Conservation (phyloP, 2,888 invertebrate genomes). For the Drosophila ezoana region DNA sequence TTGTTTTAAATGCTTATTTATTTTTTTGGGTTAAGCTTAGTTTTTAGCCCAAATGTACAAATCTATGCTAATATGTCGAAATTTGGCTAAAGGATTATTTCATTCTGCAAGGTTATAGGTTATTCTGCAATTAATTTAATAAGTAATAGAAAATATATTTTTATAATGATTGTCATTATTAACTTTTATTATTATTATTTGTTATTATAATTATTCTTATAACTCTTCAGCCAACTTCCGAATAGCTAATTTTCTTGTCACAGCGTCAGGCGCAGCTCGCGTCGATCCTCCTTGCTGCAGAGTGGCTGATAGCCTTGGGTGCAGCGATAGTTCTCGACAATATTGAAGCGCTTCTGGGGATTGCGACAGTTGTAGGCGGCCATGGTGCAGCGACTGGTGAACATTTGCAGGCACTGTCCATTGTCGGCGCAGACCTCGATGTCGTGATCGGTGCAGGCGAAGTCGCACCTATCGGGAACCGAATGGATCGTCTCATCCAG, state of each 20-base stretch:
- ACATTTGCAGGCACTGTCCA: slow-evolving; percentile 73
- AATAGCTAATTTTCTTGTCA: not conserved
- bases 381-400: slow-evolving; percentile 70
- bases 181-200: not conserved
- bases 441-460: slow-evolving; percentile 61
- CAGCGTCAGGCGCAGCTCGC: slow-evolving; percentile 45
- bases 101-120: no score
- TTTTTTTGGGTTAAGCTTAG: no score
- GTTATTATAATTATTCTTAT: not conserved
- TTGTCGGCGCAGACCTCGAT: slow-evolving; percentile 68
- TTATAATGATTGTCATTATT: no score
- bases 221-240: slow-evolving; percentile 17
- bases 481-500: slow-evolving; percentile 26
- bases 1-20: no score
- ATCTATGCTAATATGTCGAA: no score
- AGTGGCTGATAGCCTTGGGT: slow-evolving; percentile 51
- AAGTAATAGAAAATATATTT: no score
- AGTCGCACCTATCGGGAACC: slow-evolving; percentile 67
- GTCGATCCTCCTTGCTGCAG: slow-evolving; percentile 51
- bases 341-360: slow-evolving; percentile 68
- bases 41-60: no score
- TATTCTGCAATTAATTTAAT: no score
- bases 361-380: slow-evolving; percentile 77
- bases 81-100: no score
- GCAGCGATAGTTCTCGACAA: slow-evolving; percentile 69